Percentiles rank a stretch among this genome's conserved stretches.
Evolutionary conservation across 2,797 vertebrate genomes (phyloP).

Genomic region (Molossus alvarezi): DNA sequence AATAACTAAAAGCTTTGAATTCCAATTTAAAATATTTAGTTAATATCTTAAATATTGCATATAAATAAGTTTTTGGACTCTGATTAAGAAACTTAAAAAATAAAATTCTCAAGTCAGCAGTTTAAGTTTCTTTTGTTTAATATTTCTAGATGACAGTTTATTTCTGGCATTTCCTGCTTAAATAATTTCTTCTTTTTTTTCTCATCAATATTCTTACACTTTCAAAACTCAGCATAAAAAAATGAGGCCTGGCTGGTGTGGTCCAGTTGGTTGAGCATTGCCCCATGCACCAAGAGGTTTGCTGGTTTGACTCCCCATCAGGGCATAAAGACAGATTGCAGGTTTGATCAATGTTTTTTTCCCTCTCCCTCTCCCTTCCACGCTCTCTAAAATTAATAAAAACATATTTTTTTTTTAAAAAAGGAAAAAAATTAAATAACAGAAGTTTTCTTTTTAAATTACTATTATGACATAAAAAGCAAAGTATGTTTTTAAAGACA

Average conservation of each 20-base stretch:
- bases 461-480: slow-evolving; percentile 19
- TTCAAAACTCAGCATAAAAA: slow-evolving; percentile 59
- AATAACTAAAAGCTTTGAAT: neutral
- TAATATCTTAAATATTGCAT: slow-evolving; percentile 36
- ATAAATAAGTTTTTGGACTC: slow-evolving; percentile 56
- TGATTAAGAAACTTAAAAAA: slow-evolving; percentile 45
- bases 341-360: no score
- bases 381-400: no score
- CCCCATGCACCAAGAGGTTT: no score
- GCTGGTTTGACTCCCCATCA: no score
- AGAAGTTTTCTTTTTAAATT: slow-evolving; percentile 38
- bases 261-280: no score
- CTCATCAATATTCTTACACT: slow-evolving; percentile 53
- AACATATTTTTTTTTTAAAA: no score
- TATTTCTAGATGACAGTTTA: slow-evolving; percentile 43
- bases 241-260: no score
- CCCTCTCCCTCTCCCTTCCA: no score
- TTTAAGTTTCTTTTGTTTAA: slow-evolving; percentile 62
- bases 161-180: slow-evolving; percentile 62
- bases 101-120: slow-evolving; percentile 35
- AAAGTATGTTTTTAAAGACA: neutral
- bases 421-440: neutral
- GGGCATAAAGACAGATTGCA: no score
- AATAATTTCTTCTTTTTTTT: slow-evolving; percentile 53
- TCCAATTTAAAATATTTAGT: slow-evolving; percentile 43